These are phyloP conservation scores for Frankliniella intonsa DNA, from an alignment of 2,888 invertebrate genomes.

Conservation along the genomic window DNA sequence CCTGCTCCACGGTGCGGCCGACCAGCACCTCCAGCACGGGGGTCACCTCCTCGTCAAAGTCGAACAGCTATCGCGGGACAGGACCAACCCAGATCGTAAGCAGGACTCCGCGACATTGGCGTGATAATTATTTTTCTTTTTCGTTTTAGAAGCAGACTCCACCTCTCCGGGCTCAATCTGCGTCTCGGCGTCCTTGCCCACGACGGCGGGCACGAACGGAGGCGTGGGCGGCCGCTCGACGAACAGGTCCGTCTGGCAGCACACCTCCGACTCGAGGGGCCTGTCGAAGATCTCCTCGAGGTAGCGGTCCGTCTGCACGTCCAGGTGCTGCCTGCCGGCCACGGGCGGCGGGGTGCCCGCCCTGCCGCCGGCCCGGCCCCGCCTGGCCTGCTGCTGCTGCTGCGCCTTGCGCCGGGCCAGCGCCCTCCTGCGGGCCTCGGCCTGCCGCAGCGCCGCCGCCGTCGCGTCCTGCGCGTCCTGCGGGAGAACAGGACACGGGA, in stretches of 20 bases:
- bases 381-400: conserved; percentile 48
- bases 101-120: too few species aligned
- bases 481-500: background rate
- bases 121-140: too few species aligned
- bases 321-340: conserved; percentile 76
- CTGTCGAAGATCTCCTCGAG: conserved; percentile 78
- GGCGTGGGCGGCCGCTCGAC: conserved; percentile 78
- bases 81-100: background rate
- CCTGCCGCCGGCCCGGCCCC: conserved; percentile 61
- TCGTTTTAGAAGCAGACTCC: conserved; percentile 43
- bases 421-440: conserved; percentile 66
- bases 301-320: conserved; percentile 84
- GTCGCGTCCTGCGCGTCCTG: conserved; percentile 44
- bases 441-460: conserved; percentile 53
- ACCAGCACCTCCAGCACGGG: conserved; percentile 85
- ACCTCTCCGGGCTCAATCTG: conserved; percentile 88
- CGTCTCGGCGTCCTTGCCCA: conserved; percentile 73
- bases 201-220: conserved; percentile 69
- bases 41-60: conserved; percentile 87
- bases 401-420: conserved; percentile 66
- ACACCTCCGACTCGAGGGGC: conserved; percentile 69
- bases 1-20: conserved; percentile 84
- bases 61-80: conserved; percentile 62
- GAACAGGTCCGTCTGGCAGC: conserved; percentile 84
- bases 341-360: conserved; percentile 73